Base-by-base conservation (phyloP, 2,888 invertebrate genomes). In the Aphidoletes aphidimyza region DNA sequence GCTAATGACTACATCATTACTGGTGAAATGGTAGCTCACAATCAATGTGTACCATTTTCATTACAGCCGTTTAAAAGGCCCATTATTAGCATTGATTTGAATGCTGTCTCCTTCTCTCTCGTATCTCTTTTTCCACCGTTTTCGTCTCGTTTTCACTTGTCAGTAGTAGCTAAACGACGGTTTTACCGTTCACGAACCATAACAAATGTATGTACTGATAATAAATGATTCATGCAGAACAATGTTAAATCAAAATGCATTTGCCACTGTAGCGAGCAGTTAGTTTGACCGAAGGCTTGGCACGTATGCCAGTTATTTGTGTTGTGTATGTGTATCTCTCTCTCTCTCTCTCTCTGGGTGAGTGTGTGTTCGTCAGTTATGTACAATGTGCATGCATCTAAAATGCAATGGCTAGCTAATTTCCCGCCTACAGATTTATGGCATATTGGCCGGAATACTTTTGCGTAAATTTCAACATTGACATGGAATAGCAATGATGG, bases 371-470 rank as follows among this genome's bases (percentile, higher is more conserved):
- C n/a, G n/a, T n/a, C n/a, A n/a, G n/a, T n/a, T n/a, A n/a, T n/a
- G n/a, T n/a, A n/a, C n/a, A n/a, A n/a, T 78, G 36, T 36, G 36
- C 34, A 36, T 37, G 36, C 19, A 81, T 81, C 37, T 37, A 37
- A n/a, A 37, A 81, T 81, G 81, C 81, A 81, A 37, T 81, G 81
- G 37, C 37, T 19, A 81, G 81, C 37, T 81, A 81, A 81, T 81
- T 81, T 81, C 81, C 81, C 81, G 81, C 81, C 81, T 81, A 17
- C 81, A 81, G 81, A 81, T 81, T 81, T 81, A 81, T 81, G 81
- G 81, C 81, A 81, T 81, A 81, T 81, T 81, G 81, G 37, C 81
- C 81, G 81, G 81, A 81, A 81, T 81, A 81, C 81, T 81, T 81
- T 81, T 37, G 37, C 81, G 81, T 81, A 81, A 81, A 81, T 81